phyloP scores from a whole-genome alignment of 2,888 invertebrate species.

The Drosophila buzzatii region DNA sequence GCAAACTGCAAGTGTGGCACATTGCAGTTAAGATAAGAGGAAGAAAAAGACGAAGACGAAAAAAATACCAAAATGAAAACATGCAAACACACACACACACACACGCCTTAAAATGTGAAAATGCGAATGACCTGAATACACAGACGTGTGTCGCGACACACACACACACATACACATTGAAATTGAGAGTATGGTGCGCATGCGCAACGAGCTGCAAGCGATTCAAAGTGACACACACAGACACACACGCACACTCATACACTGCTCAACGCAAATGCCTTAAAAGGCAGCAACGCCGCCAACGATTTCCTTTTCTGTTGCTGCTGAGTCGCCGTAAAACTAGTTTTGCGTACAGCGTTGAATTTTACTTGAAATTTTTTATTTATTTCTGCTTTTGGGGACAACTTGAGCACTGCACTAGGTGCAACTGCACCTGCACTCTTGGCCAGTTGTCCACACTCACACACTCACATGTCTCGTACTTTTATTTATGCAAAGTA shows the following conservation, averaged over 20 bases:
- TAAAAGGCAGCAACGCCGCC: conserved; percentile 69
- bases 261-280: conserved; percentile 60
- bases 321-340: conserved; percentile 58
- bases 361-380: conserved; percentile 4
- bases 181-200: conserved; percentile 45
- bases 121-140: conserved; percentile 83
- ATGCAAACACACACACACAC: conserved; percentile 70
- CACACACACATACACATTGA: conserved; percentile 35
- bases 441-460: conserved; percentile 48
- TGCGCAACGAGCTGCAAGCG: conserved; percentile 53
- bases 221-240: conserved; percentile 50
- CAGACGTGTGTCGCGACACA: conserved; percentile 36
- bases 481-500: conserved; percentile 62
- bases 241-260: conserved; percentile 22
- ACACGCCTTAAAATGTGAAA: conserved; percentile 80
- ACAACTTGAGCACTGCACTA: conserved; percentile 49
- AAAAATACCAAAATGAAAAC: conserved; percentile 35
- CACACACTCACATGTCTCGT: neutral
- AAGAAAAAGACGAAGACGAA: conserved; percentile 6
- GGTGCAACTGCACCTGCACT: conserved; percentile 62
- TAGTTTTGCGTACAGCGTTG: conserved; percentile 66
- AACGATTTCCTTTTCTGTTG: conserved; percentile 78
- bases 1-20: conserved; percentile 41
- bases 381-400: conserved; percentile 52
- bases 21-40: conserved; percentile 48